Conservation (phyloP, 2,113 vertebrate species). For the Rhynchomys soricoides region DNA sequence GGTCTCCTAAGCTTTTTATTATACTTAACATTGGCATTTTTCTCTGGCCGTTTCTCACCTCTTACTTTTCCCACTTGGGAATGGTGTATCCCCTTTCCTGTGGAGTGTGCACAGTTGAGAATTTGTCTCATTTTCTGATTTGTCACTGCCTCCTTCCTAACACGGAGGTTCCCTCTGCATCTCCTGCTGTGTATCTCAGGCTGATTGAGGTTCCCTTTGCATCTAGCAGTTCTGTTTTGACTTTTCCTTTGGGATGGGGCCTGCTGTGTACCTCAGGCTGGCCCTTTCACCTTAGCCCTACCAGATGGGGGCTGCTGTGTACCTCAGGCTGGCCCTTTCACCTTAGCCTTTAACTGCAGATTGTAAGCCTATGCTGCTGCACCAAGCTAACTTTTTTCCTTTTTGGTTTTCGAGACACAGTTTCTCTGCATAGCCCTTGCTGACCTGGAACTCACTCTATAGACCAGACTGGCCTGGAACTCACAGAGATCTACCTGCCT, state of each 20-base stretch:
- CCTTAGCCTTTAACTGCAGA: not conserved
- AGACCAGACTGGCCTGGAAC: not conserved
- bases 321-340: not conserved
- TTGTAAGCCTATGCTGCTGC: not conserved
- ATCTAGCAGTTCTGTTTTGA: not conserved
- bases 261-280: not conserved
- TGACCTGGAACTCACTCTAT: not conserved
- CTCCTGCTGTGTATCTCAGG: not conserved
- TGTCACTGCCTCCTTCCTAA: not conserved
- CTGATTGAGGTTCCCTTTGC: not conserved
- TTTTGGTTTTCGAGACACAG: not conserved
- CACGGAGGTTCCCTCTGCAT: no score
- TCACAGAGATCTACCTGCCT: not conserved
- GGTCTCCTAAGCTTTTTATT: not conserved
- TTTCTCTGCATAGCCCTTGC: not conserved
- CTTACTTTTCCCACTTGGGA: not conserved
- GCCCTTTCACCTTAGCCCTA: no score
- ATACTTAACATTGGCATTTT: not conserved
- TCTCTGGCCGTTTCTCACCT: conserved; percentile 1
- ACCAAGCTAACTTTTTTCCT: not conserved
- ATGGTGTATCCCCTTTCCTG: not conserved
- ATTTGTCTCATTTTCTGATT: conserved; percentile 7
- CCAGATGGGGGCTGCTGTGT: not conserved
- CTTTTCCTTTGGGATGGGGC: no score
- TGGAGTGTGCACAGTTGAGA: not conserved